Evolutionary conservation across 2,113 vertebrate species (phyloP).

Genomic region (Probosciger aterrimus): DNA sequence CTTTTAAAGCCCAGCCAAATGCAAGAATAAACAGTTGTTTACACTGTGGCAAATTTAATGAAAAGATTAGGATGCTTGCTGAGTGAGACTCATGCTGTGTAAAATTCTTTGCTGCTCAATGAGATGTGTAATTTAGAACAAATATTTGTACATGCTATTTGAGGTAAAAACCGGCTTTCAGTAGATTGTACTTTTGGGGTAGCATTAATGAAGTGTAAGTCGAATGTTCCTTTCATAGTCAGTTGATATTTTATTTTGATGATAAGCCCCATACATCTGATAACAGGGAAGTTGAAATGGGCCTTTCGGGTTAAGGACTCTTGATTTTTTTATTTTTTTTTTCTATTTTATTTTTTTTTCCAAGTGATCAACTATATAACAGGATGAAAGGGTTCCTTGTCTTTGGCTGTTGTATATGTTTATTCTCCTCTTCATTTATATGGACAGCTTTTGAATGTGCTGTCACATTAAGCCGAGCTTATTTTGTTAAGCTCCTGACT

Average conservation of each 20-base stretch:
- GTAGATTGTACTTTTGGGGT: neutral
- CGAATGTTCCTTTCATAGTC: neutral
- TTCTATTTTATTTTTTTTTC: neutral
- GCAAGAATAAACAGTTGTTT: slow-evolving; percentile 12
- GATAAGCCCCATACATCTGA: neutral
- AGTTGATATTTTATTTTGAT: neutral
- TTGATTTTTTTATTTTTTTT: neutral
- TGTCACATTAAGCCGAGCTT: neutral
- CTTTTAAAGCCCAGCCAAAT: neutral
- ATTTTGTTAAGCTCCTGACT: neutral
- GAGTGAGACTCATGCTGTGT: slow-evolving; percentile 34
- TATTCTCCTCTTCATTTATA: neutral
- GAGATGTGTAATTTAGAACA: slow-evolving; percentile 44
- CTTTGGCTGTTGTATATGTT: neutral
- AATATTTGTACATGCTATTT: slow-evolving; percentile 43
- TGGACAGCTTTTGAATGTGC: neutral
- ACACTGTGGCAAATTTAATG: slow-evolving; percentile 40
- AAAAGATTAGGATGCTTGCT: slow-evolving; percentile 39
- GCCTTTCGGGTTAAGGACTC: neutral
- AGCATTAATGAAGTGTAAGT: neutral
- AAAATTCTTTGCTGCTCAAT: slow-evolving; percentile 48
- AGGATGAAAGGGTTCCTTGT: neutral
- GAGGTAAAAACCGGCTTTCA: slow-evolving; percentile 14
- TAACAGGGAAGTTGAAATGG: neutral
- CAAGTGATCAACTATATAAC: neutral